Evolutionary conservation across 2,888 invertebrate genomes (phyloP).

Genomic region (Drosophila birchii): DNA sequence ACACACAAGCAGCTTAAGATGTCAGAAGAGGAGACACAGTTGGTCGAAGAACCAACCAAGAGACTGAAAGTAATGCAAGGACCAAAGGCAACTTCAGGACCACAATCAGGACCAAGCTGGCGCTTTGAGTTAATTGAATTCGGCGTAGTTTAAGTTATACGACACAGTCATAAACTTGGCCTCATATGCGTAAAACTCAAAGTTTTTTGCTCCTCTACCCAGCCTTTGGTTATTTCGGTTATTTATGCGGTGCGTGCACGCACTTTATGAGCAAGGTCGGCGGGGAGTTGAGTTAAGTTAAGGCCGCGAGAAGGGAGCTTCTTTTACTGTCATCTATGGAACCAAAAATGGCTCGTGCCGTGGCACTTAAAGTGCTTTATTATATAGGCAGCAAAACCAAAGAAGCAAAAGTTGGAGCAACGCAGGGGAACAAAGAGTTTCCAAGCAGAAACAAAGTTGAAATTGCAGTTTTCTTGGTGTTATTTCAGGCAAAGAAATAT

Average conservation of each 20-base stretch:
- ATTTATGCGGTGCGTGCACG: slow-evolving; percentile 58
- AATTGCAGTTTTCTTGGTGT: not conserved
- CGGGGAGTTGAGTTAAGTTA: slow-evolving; percentile 3
- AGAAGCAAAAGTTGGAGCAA: not conserved
- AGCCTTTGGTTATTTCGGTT: slow-evolving; percentile 26
- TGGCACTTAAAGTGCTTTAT: slow-evolving; percentile 66
- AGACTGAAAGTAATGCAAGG: slow-evolving; percentile 3
- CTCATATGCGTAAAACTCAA: slow-evolving; percentile 66
- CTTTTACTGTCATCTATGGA: slow-evolving; percentile 56
- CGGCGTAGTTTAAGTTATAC: slow-evolving; percentile 70
- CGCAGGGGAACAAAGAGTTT: slow-evolving; percentile 1
- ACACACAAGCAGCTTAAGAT: slow-evolving; percentile 41
- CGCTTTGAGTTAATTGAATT: slow-evolving; percentile 70
- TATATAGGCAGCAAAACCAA: slow-evolving; percentile 45
- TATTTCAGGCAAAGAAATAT: slow-evolving; percentile 5
- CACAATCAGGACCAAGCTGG: slow-evolving; percentile 37
- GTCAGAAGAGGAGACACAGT: slow-evolving; percentile 32
- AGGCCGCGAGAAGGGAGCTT: not conserved
- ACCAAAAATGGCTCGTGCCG: slow-evolving; percentile 51
- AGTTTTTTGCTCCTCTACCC: slow-evolving; percentile 28
- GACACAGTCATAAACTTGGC: slow-evolving; percentile 65
- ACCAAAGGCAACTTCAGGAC: slow-evolving; percentile 10
- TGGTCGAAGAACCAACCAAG: slow-evolving; percentile 10
- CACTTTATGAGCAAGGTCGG: slow-evolving; percentile 35
- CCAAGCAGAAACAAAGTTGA: not conserved